Base-by-base conservation (phyloP, 2,797 vertebrate species). In the Botia almorhae region DNA sequence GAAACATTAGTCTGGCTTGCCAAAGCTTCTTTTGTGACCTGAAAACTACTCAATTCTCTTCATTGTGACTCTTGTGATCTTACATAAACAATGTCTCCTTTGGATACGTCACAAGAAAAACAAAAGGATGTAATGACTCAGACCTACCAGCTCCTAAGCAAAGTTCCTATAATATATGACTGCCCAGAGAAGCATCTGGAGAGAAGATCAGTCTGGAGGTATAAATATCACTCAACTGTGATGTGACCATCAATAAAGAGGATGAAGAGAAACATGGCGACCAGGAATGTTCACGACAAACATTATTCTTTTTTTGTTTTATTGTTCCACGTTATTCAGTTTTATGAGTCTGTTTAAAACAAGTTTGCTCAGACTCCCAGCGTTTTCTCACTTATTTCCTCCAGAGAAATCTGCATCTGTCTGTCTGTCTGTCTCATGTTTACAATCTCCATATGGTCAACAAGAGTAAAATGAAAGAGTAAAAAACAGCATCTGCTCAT, bases 41-140 rank as follows among this genome's bases (percentile, higher is more conserved):
- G 0, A 61, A 69, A 70, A 53, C 23, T 26, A 26, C 23, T 26
- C 23, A 26, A 26, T 26, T 26, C 23, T 26, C 23, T 26, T 26
- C 23, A 26, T 26, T 26, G 23, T 26, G 23, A 26, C 23, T 26
- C 23, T 26, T 2, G 23, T 26, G 23, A 26, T 26, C 23, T 26
- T 26, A 69, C 10, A 46, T 36, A 75, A 69, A 80, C 39, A 75
- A 70, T 76, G 29, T 51, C 58, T 67, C 56, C 58, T 16, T 12
- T 69, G 85, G 83, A 87, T 88, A 88, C 90, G 85, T 80, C 89
- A 81, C 77, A 74, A 82, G 80, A 85, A 82, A 72, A 83, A 79
- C 17, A 60, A 56, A 83, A 77, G 26, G 6, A 69, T 69, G 39
- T 61, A 78, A 65, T 84, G 75, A 82, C 70, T 82, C 81, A 80